Base-by-base conservation (phyloP, 2,113 vertebrate genomes). In the Epinephelus cyanopodus region DNA sequence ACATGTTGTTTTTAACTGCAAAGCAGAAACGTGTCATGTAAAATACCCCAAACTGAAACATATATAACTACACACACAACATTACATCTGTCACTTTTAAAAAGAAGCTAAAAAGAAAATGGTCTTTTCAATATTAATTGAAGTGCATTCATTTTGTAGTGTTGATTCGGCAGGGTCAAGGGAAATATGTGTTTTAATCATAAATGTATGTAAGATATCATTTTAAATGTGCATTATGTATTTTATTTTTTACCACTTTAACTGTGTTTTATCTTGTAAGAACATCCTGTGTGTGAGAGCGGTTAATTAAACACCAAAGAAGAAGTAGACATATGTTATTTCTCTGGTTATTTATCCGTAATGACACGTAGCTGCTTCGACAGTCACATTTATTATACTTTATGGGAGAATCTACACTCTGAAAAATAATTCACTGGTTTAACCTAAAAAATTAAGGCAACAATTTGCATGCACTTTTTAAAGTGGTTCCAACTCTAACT, bases 281-380 rank as follows among this genome's bases (percentile, higher is more conserved):
- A 52, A 21, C 25, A 52, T 3, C 0, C 5, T 42, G 37, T 23
- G n/a, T 60, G 60, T 65, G 21, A 13, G 17, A 53, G 33, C 12
- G 21, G 57, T 29, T 69, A 15, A 76, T 33, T n/a, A 65, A 57
- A 53, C 19, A 69, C 39, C 37, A 23, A 13, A 65, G 45, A 48
- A 27, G 10, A 57, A 53, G 50, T 25, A 67, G 53, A 68, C 62
- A 74, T 33, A 11, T 82, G 47, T 14, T 62, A 62, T 62, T 62
- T 62, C 29, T 62, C 0, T 71, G 37, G 25, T 29, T 63, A 68
- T 77, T 79, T 14, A 74, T 74, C 33, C 12, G n/a, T 63, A 29
- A n/a, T 0, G 17, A 37, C 7, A n/a, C 9, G 5, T 23, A 72
- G 39, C 57, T 76, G 65, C 73, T 66, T 14, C 25, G 47, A 74